Percentiles rank a stretch among this genome's conserved stretches.
These are phyloP conservation scores for Mycteria americana DNA, from an alignment of 2,797 vertebrate genomes.

Conservation along the genomic window DNA sequence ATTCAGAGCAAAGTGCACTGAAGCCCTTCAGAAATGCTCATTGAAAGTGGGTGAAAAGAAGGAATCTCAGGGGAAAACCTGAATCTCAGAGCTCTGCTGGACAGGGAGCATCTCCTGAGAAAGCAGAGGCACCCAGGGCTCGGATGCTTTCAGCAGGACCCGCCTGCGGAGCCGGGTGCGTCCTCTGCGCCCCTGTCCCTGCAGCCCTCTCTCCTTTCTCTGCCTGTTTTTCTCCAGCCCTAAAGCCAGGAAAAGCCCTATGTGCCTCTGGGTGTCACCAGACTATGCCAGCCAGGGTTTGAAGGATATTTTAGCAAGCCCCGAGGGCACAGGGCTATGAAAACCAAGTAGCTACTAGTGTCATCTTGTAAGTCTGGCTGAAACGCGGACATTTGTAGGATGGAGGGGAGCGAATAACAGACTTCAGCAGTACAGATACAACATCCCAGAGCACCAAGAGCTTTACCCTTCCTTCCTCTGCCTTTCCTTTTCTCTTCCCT, in stretches of 20 bases:
- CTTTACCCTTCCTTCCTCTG: not conserved
- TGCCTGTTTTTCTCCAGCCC: not conserved
- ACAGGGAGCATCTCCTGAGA: not conserved
- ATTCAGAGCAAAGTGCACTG: not conserved
- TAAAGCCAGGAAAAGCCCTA: not conserved
- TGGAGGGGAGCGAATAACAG: not conserved
- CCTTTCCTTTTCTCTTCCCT: not conserved
- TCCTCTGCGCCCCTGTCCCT: not conserved
- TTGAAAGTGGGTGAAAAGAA: not conserved
- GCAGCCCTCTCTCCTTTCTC: not conserved
- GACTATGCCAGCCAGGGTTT: not conserved
- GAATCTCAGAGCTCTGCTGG: not conserved
- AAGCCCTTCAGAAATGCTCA: not conserved
- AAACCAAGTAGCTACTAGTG: not conserved
- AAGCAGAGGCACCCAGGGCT: not conserved
- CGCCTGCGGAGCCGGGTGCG: rapidly evolving
- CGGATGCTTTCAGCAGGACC: not conserved
- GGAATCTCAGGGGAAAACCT: not conserved
- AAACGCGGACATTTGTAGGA: not conserved
- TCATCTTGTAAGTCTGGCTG: not conserved
- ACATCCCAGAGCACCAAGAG: not conserved
- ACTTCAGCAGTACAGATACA: not conserved
- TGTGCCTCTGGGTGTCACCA: not conserved
- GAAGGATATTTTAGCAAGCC: not conserved
- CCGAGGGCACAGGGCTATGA: not conserved